A percentile compares a stretch with the other conserved stretches of the same genome.
phyloP scores from a whole-genome alignment of 2,888 invertebrate species.

The Unio delphinus region DNA sequence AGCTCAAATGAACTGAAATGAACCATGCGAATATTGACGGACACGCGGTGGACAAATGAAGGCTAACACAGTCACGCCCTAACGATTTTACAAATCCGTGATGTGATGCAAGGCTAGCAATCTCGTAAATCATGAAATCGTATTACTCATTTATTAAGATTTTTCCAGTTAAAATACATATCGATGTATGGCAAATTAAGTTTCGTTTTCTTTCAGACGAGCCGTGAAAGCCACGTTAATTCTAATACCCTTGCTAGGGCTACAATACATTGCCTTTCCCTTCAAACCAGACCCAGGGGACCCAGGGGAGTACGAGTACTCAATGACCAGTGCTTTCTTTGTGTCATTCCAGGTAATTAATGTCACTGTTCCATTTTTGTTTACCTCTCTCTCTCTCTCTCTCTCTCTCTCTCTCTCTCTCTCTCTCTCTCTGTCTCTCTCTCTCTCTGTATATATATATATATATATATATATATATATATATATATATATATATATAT shows the following conservation, averaged over 20 bases:
- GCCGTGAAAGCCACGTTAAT: conserved; percentile 87
- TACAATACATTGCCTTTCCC: conserved; percentile 91
- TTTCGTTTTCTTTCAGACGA: conserved; percentile 72
- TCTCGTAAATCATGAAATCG: neutral
- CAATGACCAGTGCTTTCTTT: conserved; percentile 87
- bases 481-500: neutral
- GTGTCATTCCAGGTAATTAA: conserved; percentile 85
- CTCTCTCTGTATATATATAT: neutral
- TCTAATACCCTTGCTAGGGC: conserved; percentile 90
- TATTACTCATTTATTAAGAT: neutral
- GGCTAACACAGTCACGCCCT: too few species aligned
- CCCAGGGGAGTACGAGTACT: conserved; percentile 77
- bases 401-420: neutral
- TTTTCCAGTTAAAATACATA: neutral
- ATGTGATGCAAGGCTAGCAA: neutral
- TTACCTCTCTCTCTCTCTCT: neutral
- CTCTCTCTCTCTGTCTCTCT: neutral
- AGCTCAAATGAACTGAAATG: too few species aligned
- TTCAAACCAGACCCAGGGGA: conserved; percentile 80
- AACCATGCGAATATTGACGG: too few species aligned
- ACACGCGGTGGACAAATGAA: too few species aligned
- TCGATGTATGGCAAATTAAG: neutral
- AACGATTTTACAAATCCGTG: too few species aligned
- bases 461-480: too few species aligned
- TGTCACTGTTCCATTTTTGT: too few species aligned